A percentile compares a stretch with the other conserved stretches of the same genome.
These are phyloP conservation scores for Alosa alosa DNA, from an alignment of 2,113 vertebrate species.

Conservation along the genomic window DNA sequence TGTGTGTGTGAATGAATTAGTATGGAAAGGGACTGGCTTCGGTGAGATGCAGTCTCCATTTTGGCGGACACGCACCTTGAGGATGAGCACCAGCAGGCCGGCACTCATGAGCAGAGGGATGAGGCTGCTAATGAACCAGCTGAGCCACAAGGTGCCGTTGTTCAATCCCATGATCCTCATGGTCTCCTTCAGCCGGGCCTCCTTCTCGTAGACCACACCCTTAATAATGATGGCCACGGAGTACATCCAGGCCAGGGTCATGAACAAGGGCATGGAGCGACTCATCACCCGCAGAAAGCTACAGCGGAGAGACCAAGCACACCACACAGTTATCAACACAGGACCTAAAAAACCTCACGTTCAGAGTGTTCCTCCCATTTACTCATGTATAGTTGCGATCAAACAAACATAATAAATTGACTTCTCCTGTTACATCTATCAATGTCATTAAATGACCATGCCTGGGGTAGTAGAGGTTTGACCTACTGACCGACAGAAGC, in stretches of 20 bases:
- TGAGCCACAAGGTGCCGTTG: constrained; percentile 91
- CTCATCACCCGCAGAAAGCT: constrained; percentile 95
- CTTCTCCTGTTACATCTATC: not conserved
- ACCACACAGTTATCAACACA: not conserved
- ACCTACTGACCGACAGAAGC: not conserved
- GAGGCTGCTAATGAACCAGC: constrained; percentile 96
- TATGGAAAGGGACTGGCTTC: not conserved
- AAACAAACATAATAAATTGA: not conserved
- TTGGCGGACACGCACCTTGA: constrained; percentile 73
- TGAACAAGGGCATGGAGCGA: constrained; percentile 96
- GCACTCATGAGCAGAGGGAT: constrained; percentile 91
- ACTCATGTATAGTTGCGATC: not conserved
- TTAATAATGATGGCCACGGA: constrained; percentile 97
- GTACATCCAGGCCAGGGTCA: constrained; percentile 98
- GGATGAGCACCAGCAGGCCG: constrained; percentile 82
- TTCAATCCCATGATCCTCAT: constrained; percentile 97
- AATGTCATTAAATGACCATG: not conserved
- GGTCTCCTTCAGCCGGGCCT: constrained; percentile 93
- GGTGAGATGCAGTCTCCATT: too few relatives aligned
- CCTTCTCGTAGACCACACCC: constrained; percentile 95
- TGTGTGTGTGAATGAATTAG: constrained; percentile 3
- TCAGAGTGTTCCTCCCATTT: not conserved
- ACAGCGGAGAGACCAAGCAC: not conserved
- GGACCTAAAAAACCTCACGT: too few relatives aligned
- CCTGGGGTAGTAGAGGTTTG: not conserved